phyloP scores from a whole-genome alignment of 2,113 vertebrate species.

The Orthochromis indermauri region DNA sequence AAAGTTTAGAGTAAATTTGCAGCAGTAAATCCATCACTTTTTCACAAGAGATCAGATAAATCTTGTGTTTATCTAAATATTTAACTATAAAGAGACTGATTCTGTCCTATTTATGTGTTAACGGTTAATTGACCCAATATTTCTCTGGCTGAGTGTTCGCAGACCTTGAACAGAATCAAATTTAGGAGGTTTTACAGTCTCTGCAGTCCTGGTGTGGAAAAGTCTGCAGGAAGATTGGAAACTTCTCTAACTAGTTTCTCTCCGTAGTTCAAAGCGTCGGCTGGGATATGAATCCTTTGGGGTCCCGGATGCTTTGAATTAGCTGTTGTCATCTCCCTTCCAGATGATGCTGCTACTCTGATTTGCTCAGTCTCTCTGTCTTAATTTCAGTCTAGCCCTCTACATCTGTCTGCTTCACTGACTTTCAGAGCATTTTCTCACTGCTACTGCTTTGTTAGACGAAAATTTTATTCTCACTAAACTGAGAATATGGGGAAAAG shows the following conservation, averaged over 20 bases:
- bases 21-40: not conserved
- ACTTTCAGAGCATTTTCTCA: not conserved
- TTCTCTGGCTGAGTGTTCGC: not conserved
- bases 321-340: slow-evolving; percentile 28
- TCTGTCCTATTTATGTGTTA: not conserved
- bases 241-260: slow-evolving; percentile 32
- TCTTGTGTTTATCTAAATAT: not conserved
- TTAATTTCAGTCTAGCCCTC: not conserved
- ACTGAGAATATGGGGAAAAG: not conserved
- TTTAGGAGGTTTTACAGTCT: not conserved
- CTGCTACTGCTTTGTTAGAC: not conserved
- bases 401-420: not conserved
- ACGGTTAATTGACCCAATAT: not conserved
- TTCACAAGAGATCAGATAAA: not conserved
- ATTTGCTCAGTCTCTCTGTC: not conserved
- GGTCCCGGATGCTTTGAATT: slow-evolving; percentile 33
- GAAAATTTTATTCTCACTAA: not conserved
- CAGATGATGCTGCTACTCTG: slow-evolving; percentile 29
- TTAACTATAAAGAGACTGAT: not conserved
- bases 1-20: not conserved
- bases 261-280: slow-evolving; percentile 18
- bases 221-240: slow-evolving; percentile 2
- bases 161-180: not conserved
- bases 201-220: not conserved
- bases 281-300: slow-evolving; percentile 23